Evolutionary conservation across 2,797 vertebrate genomes (phyloP), one percentile per base, ranked within the genome.

Genomic region (Trichosurus vulpecula): DNA sequence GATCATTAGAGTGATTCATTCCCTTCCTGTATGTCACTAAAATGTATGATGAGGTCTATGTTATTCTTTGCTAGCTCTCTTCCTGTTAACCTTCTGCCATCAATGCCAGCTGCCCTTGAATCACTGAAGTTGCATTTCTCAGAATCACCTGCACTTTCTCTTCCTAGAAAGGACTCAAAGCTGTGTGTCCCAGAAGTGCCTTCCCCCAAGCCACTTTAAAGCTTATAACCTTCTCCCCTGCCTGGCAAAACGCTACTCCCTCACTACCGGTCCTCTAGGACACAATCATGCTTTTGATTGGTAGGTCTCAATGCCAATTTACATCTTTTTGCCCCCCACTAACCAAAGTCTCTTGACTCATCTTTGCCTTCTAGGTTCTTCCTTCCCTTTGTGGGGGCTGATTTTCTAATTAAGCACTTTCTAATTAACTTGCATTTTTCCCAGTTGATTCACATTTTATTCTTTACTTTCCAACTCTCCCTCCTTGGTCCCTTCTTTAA

Each of bases 321-420:
- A 22, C 66, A 25, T 22, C 66, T 16, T 25, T 81, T 81, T 74
- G 35, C 6, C n/a, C 13, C n/a, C 16, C 6, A 41, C 66, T 74
- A 74, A 31, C 56, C 92, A 52, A n/a, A 53, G 0, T 16, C 90
- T 96, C 66, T 94, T 92, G 92, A 92, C 89, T 93, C 93, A 89
- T 41, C 29, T 95, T 90, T 94, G 5, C 61, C 94, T 96, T 94
- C 93, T 81, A 53, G 52, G 94, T 94, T 96, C 90, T 92, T 94
- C 29, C 55, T 47, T 92, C 95, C 96, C 89, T 97, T 95, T 87
- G 58, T 52, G 92, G 58, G 91, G 94, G 91, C 74, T 90, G 29
- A 8, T 92, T 97, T 95, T 93, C 92, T 96, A 96, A 96, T 95
- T 97, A 97, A 96, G 74, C n/a, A 54, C 94, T 92, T 96, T 95